Base-by-base conservation (phyloP, 2,797 vertebrate genomes). In the Nyctalus aviator region DNA sequence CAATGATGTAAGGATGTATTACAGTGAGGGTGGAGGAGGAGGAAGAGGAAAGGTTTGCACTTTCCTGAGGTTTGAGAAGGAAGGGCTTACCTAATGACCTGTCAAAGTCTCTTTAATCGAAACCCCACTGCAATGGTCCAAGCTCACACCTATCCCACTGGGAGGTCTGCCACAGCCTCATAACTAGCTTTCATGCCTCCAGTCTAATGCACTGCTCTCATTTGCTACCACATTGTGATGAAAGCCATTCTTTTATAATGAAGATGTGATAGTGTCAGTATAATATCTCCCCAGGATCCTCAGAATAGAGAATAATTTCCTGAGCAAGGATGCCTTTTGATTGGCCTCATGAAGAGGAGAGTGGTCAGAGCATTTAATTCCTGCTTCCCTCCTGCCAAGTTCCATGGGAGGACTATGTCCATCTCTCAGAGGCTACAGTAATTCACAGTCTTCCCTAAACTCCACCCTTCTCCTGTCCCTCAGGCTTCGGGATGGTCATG, bases 61-160 rank as follows among this genome's bases (percentile, higher is more conserved):
- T 25, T 44, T 85, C 21, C 44, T 66, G 50, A 64, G 69, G 20
- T n/a, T 85, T 76, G 41, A 48, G 69, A 89, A 68, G 64, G 69
- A 89, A 68, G 64, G 1, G 11, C 8, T 75, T 50, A 62, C 2
- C 50, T 73, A 75, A n/a, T 3, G 11, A 46, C n/a, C 25, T 78
- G 35, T 48, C 15, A 1, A 20, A 55, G 27, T 91, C 57, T 66
- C 10, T 30, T 73, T 35, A 75, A 23, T 44, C 23, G 32, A 20
- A 71, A 41, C 13, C 32, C 18, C 55, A 41, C 50, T 32, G 35
- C 48, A 0, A 0, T 11, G 37, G 50, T 9, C 57, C 30, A 77
- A 44, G 35, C 5, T 32, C 37, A 30, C 3, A 3, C 13, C 4
- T 13, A 37, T 46, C 20, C 18, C 23, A 3, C 2, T 0, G 11